Conservation (phyloP, 2,888 invertebrate species). For the Capitulum mitella region DNA sequence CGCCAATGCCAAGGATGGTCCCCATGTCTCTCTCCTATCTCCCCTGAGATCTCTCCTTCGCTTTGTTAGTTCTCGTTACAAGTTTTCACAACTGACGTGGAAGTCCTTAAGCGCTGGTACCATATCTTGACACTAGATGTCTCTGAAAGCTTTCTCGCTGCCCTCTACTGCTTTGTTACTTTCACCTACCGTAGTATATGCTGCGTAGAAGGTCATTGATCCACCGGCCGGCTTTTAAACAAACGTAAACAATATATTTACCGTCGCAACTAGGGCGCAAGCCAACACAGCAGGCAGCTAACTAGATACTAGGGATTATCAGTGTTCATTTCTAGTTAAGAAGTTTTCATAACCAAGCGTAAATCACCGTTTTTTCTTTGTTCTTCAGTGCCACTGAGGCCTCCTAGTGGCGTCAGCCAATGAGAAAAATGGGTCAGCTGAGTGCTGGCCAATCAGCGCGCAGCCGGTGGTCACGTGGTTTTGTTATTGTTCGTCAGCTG, state of each 20-base stretch:
- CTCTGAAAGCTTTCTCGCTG: background rate
- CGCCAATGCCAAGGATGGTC: too few relatives aligned
- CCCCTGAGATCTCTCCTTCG: too few relatives aligned
- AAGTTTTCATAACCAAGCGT: background rate
- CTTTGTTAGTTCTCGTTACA: too few relatives aligned
- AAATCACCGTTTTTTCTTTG: background rate
- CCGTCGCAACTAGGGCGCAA: too few relatives aligned
- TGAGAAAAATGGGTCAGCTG: conserved; percentile 38
- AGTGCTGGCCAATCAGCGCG: conserved; percentile 37
- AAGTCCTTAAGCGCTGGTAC: background rate
- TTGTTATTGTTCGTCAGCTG: conserved; percentile 39
- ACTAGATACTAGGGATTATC: too few relatives aligned
- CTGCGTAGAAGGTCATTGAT: conserved; percentile 23
- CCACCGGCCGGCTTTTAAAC: conserved; percentile 21
- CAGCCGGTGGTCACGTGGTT: conserved; percentile 39
- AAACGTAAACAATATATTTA: background rate
- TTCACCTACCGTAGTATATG: conserved; percentile 9
- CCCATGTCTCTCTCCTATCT: too few relatives aligned
- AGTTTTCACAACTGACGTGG: too few relatives aligned
- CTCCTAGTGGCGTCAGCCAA: conserved; percentile 32
- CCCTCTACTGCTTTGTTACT: background rate
- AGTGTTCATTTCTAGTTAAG: background rate
- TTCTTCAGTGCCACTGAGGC: background rate
- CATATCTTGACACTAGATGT: background rate
- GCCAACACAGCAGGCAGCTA: too few relatives aligned